Base-by-base conservation (phyloP, 2,797 vertebrate genomes). In the Bovichtus diacanthus region DNA sequence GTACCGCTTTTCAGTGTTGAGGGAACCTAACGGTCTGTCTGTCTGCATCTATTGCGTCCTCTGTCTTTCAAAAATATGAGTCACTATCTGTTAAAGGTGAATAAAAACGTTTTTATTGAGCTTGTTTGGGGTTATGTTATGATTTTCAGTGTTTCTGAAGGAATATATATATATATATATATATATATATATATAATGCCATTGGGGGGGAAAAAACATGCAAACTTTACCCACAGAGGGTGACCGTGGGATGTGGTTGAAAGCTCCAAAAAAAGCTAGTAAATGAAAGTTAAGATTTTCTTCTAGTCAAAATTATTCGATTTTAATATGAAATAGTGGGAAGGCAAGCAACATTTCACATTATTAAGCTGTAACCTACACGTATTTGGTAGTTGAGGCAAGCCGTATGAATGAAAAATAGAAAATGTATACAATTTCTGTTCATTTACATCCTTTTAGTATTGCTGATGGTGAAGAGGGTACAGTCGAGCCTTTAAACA, bases 1-100 rank as follows among this genome's bases (percentile, higher is more conserved):
- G 15, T 6, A 25, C 46, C 9, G 18, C 47, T 38, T 9, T 15
- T 29, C 58, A 29, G 0, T 29, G 7, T 9, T 0, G 0, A 46
- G 31, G 31, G 47, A 18, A 60, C 34, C 8, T 9, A 15, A 31
- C 23, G 46, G 38, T 27, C 36, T 16, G 13, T 34, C 23, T 16
- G 19, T 34, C 38, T 34, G 15, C 51, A 31, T 58, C 16, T 10
- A 27, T 18, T 50, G 19, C 46, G 5, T n/a, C 16, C n/a, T 29
- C 41, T 21, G 21, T 29, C 34, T 44, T 10, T 59, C 1, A 41
- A 8, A 44, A 21, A 21, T 2, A 6, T 10, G n/a, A 66, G 27
- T 6, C 11, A 21, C 3, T 11, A 12, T 29, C 12, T 47, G 38
- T n/a, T 47, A 5, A n/a, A 25, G 16, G 2, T n/a, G 0, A 43